Conservation (phyloP, 2,113 vertebrate species). For the Brachypteracias leptosomus region DNA sequence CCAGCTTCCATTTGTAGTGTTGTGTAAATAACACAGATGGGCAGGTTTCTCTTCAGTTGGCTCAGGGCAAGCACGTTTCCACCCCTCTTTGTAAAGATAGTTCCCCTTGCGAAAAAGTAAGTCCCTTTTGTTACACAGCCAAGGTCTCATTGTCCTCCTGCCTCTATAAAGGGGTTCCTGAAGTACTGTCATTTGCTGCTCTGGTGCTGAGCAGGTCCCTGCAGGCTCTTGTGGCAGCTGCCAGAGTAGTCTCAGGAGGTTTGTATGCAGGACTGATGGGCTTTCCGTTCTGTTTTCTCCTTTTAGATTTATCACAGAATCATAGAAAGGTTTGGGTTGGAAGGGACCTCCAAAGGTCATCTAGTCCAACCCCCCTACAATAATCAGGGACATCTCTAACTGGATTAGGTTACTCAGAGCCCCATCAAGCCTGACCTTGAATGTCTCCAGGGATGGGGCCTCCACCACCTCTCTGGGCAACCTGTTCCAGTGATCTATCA, state of each 20-base stretch:
- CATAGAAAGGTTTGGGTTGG: too few relatives aligned
- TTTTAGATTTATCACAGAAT: too few relatives aligned
- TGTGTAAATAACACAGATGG: not conserved
- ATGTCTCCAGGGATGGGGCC: too few relatives aligned
- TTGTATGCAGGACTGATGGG: not conserved
- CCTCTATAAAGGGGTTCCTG: not conserved
- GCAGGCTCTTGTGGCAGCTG: not conserved
- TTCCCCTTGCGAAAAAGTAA: not conserved
- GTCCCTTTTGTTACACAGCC: not conserved
- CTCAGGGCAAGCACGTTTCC: not conserved
- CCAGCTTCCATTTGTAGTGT: not conserved
- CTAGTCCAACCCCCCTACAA: too few relatives aligned
- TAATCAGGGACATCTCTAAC: too few relatives aligned
- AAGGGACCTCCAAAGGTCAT: too few relatives aligned
- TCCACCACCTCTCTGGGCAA: too few relatives aligned
- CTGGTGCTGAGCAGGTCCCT: not conserved
- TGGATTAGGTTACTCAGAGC: too few relatives aligned
- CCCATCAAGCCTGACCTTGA: too few relatives aligned
- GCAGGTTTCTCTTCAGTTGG: not conserved
- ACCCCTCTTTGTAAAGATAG: not conserved
- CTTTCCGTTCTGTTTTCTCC: not conserved
- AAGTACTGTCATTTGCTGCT: not conserved
- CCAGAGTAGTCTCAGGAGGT: not conserved
- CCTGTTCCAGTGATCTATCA: too few relatives aligned
- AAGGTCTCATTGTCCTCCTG: fast-evolving